phyloP scores from a whole-genome alignment of 2,113 vertebrate species.

The Australoheros scitulus region DNA sequence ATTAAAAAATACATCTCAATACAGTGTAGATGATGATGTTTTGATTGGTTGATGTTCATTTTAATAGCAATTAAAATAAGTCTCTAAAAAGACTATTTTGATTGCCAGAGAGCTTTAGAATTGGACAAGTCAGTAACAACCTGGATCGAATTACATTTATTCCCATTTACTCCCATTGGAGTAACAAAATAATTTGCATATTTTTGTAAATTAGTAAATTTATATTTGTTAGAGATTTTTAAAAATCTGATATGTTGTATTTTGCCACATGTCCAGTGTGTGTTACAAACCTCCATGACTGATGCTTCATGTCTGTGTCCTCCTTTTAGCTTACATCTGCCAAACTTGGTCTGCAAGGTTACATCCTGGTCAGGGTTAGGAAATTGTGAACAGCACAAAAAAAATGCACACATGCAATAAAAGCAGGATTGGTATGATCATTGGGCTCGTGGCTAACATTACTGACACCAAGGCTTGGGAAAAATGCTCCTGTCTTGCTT shows the following conservation, averaged over 20 bases:
- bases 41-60: neutral
- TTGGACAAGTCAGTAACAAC: too few species aligned
- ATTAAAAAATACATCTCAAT: neutral
- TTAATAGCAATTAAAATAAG: neutral
- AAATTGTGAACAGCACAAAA: neutral
- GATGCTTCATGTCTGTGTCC: neutral
- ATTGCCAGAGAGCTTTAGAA: neutral
- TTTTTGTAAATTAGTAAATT: neutral
- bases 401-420: neutral
- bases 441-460: neutral
- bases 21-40: neutral
- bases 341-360: neutral
- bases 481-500: neutral
- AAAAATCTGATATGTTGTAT: neutral
- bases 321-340: accelerated
- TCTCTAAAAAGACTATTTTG: neutral
- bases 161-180: neutral
- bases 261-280: neutral
- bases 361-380: neutral
- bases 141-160: neutral
- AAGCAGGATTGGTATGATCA: neutral
- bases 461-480: neutral
- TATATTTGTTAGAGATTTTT: neutral
- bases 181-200: neutral
- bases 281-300: neutral